Evolutionary conservation across 2,113 vertebrate species (phyloP).

Genomic region (Mystacornis crossleyi): DNA sequence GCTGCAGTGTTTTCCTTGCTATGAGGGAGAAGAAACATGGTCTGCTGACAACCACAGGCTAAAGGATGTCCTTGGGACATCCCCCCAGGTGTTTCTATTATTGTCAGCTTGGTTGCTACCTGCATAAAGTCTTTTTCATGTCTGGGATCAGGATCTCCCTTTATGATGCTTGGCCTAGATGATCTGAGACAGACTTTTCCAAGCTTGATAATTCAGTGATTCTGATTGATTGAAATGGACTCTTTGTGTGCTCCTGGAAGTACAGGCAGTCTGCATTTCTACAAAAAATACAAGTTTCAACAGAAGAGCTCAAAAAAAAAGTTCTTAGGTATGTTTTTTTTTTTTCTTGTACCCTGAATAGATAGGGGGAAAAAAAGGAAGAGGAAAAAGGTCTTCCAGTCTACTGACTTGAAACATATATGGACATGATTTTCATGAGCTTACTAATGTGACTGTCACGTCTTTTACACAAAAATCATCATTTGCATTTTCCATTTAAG

Average conservation of each 20-base stretch:
- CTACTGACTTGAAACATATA: background rate
- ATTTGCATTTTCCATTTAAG: constrained; percentile 53
- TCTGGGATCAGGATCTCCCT: background rate
- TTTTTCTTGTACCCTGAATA: background rate
- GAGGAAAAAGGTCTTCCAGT: background rate
- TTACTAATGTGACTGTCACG: background rate
- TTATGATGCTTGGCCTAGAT: background rate
- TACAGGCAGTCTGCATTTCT: background rate
- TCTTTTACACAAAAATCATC: constrained; percentile 15
- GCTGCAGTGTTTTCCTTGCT: background rate
- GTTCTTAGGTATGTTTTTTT: background rate
- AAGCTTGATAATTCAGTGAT: background rate
- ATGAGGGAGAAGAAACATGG: background rate
- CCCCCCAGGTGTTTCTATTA: background rate
- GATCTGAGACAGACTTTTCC: background rate
- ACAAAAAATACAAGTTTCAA: background rate
- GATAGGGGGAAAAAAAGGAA: background rate
- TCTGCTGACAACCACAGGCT: background rate
- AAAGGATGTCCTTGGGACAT: background rate
- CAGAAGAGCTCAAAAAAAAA: background rate
- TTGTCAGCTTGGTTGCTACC: background rate
- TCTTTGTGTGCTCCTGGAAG: background rate
- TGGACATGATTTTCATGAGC: background rate
- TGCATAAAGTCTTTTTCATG: background rate
- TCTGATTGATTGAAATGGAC: background rate